These are phyloP conservation scores for Pteropus alecto DNA, from an alignment of 2,113 vertebrate genomes.

Conservation along the genomic window DNA sequence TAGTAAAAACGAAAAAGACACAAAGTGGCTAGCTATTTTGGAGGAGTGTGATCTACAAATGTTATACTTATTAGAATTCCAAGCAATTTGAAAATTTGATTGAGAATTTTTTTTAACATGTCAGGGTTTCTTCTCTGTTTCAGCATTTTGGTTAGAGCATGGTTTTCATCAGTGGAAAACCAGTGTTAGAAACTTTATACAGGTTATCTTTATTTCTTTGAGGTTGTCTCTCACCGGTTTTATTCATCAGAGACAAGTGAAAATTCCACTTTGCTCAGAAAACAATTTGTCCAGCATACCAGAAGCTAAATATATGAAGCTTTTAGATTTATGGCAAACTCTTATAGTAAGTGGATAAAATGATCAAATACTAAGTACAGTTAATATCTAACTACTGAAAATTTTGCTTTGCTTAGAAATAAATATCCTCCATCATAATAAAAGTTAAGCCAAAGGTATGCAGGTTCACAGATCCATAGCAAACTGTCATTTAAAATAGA, in stretches of 20 bases:
- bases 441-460: slow-evolving; percentile 35
- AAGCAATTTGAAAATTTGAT: slow-evolving; percentile 1
- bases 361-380: neutral
- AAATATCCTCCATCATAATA: neutral
- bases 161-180: neutral
- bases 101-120: slow-evolving; percentile 16
- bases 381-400: slow-evolving; percentile 41
- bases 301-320: slow-evolving; percentile 31
- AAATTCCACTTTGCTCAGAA: slow-evolving; percentile 46
- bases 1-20: neutral
- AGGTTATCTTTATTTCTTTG: neutral
- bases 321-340: slow-evolving; percentile 34
- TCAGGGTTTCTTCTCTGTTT: neutral
- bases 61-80: neutral
- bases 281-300: neutral
- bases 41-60: neutral
- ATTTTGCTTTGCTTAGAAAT: slow-evolving; percentile 38
- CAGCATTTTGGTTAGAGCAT: neutral
- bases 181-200: neutral
- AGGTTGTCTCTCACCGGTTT: neutral
- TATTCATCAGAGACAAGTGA: slow-evolving; percentile 17
- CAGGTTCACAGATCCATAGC: neutral
- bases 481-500: neutral
- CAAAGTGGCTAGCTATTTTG: neutral
- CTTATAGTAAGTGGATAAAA: slow-evolving; percentile 39